Conservation (phyloP, 2,113 vertebrate genomes). For the Xenopus laevis region DNA sequence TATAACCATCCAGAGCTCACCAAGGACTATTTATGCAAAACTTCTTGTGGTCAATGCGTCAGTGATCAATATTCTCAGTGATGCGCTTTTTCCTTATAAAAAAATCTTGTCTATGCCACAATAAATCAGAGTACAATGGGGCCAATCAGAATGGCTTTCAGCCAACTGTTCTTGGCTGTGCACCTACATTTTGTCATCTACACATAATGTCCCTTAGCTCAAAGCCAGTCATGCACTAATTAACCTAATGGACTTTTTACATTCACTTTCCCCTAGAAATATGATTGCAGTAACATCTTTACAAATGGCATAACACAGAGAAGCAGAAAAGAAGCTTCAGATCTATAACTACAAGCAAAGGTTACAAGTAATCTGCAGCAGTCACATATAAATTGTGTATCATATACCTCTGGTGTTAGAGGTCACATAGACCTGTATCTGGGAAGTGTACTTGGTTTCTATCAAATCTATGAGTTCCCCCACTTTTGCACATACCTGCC, state of each 20-base stretch:
- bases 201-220: constrained; percentile 41
- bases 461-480: too few species aligned
- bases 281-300: constrained; percentile 39
- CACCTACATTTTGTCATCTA: constrained; percentile 42
- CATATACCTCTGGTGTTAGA: too few species aligned
- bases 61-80: constrained; percentile 37
- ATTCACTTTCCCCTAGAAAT: constrained; percentile 40
- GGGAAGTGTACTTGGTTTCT: too few species aligned
- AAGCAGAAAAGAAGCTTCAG: constrained; percentile 1
- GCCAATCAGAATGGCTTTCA: constrained; percentile 34
- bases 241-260: constrained; percentile 46
- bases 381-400: too few species aligned
- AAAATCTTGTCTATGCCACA: constrained; percentile 19
- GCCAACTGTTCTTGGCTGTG: constrained; percentile 38
- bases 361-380: too few species aligned
- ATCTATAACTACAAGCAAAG: not conserved
- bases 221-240: constrained; percentile 42
- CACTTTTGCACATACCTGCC: too few species aligned
- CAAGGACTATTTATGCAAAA: constrained; percentile 22
- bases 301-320: constrained; percentile 25
- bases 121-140: constrained; percentile 43
- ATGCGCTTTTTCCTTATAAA: constrained; percentile 18
- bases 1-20: not conserved
- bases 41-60: constrained; percentile 17
- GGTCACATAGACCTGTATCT: too few species aligned